Conservation (phyloP, 2,888 invertebrate species). For the Hololepta plana region DNA sequence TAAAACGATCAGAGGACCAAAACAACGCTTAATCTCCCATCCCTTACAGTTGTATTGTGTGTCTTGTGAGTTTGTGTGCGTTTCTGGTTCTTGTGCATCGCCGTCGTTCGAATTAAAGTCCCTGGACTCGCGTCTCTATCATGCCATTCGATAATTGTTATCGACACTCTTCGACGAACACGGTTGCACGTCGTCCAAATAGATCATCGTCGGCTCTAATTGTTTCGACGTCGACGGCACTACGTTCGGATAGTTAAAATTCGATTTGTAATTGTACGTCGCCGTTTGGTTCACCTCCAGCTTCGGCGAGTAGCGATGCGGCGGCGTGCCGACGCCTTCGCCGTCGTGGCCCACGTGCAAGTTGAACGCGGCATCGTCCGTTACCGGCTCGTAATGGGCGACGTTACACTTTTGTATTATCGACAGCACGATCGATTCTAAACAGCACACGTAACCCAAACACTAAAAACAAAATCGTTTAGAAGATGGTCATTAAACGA, state of each 20-base stretch:
- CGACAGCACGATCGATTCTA: slow-evolving; percentile 38
- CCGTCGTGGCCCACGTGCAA: slow-evolving; percentile 25
- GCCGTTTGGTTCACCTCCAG: slow-evolving; percentile 24
- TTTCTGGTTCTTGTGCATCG: too few relatives aligned
- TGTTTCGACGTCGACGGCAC: slow-evolving; percentile 34
- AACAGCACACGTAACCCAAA: slow-evolving; percentile 40
- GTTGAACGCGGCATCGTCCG: slow-evolving; percentile 27
- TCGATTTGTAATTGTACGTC: slow-evolving; percentile 27
- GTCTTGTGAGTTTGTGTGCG: too few relatives aligned
- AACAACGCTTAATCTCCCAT: too few relatives aligned
- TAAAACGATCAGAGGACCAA: too few relatives aligned
- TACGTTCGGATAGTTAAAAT: slow-evolving; percentile 20
- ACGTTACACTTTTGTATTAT: slow-evolving; percentile 37
- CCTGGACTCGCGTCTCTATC: too few relatives aligned
- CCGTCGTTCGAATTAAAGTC: too few relatives aligned
- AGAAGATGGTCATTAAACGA: slow-evolving; percentile 4
- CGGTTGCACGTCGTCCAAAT: slow-evolving; percentile 29
- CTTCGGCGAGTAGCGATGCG: slow-evolving; percentile 20
- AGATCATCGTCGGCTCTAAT: slow-evolving; percentile 10
- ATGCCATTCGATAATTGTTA: too few relatives aligned
- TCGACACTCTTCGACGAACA: slow-evolving; percentile 30
- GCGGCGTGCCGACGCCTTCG: slow-evolving; percentile 16
- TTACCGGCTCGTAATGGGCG: slow-evolving; percentile 39
- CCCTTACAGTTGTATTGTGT: too few relatives aligned
- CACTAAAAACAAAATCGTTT: slow-evolving; percentile 28